Evolutionary conservation across 2,797 vertebrate genomes (phyloP).

Genomic region (Amazona finschi): DNA sequence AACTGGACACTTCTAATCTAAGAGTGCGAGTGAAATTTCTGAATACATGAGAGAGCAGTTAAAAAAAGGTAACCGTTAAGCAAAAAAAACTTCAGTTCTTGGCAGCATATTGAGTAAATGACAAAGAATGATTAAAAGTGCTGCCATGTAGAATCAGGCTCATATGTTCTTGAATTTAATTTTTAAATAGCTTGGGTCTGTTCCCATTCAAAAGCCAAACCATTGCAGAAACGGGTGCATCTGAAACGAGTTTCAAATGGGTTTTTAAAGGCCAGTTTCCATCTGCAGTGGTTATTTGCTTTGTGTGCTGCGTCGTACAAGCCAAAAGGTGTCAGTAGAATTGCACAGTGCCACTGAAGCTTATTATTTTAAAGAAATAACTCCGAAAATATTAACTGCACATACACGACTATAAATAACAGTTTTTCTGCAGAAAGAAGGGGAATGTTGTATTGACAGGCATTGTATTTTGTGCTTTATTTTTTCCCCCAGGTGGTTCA

Average conservation of each 20-base stretch:
- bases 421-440: background rate
- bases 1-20: background rate
- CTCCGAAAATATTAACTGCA: background rate
- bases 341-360: background rate
- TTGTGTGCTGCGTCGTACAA: background rate
- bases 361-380: background rate
- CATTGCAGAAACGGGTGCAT: slow-evolving; percentile 1
- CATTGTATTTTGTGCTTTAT: background rate
- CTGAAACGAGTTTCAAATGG: background rate
- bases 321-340: background rate
- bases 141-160: slow-evolving; percentile 59
- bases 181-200: slow-evolving; percentile 63
- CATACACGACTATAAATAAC: background rate
- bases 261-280: background rate
- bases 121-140: slow-evolving; percentile 62
- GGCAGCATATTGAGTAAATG: slow-evolving; percentile 53
- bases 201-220: slow-evolving; percentile 48
- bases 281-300: background rate
- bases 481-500: background rate
- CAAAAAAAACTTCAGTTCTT: slow-evolving; percentile 40
- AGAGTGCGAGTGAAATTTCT: background rate
- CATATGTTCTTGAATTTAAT: slow-evolving; percentile 63
- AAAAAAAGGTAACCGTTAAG: slow-evolving; percentile 27
- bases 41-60: background rate
- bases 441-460: background rate